Percentiles rank a stretch among this genome's conserved stretches.
Evolutionary conservation across 1,140 invertebrate species (phyloP).

Genomic region (Heliothis subflexa): DNA sequence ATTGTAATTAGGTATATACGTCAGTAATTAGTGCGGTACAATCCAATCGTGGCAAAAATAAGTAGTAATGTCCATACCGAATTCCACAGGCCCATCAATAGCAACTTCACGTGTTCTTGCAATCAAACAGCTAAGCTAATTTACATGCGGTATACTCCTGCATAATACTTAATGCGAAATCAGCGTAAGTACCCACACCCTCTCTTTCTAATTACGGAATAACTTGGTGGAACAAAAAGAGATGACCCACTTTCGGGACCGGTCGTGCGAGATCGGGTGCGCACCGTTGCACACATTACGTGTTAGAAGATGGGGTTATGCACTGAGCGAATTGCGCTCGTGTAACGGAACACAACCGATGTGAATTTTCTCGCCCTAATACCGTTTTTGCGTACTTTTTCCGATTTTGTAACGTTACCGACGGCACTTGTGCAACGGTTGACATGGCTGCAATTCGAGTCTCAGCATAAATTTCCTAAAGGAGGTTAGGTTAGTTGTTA

Average conservation of each 20-base stretch:
- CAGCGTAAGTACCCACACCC: slow-evolving; percentile 65
- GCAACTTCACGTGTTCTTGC: slow-evolving; percentile 49
- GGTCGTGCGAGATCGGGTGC: slow-evolving; percentile 82
- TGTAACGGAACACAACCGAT: slow-evolving; percentile 79
- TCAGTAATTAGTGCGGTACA: no score
- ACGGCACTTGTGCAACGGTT: slow-evolving; percentile 71
- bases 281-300: slow-evolving; percentile 82
- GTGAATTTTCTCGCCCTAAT: slow-evolving; percentile 85
- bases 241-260: slow-evolving; percentile 85
- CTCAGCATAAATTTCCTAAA: slow-evolving; percentile 33
- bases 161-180: slow-evolving; percentile 59
- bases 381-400: slow-evolving; percentile 77
- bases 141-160: slow-evolving; percentile 65
- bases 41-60: not conserved
- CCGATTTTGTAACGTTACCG: slow-evolving; percentile 69
- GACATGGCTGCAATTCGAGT: slow-evolving; percentile 49
- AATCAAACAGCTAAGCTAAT: slow-evolving; percentile 59
- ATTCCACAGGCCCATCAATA: slow-evolving; percentile 25
- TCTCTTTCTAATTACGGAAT: slow-evolving; percentile 86
- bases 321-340: slow-evolving; percentile 67
- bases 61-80: not conserved
- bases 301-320: slow-evolving; percentile 81
- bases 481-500: slow-evolving; percentile 37
- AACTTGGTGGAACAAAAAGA: slow-evolving; percentile 86
- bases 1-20: no score